Base-by-base conservation (phyloP, 1,140 invertebrate species). In the Ectropis grisescens region DNA sequence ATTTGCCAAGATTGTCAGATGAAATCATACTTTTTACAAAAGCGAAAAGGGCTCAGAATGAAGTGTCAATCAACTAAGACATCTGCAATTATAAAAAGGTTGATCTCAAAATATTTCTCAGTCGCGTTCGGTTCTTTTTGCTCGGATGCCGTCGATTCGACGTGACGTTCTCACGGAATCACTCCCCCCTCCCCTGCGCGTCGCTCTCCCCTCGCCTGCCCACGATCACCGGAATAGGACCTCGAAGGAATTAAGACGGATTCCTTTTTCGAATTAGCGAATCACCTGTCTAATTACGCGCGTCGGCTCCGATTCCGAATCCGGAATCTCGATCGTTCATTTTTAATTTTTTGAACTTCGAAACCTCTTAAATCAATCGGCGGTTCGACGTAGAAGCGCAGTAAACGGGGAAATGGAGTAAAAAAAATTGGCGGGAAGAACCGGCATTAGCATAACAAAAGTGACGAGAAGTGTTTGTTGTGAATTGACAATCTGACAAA, bases 111-210 rank as follows among this genome's bases (percentile, higher is more conserved):
- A 43, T 39, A 51, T 56, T 37, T n/a, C 30, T 41, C 56, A 44
- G 47, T 52, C 54, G 54, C 45, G 47, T 43, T 38, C 50, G 28
- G 34, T 38, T n/a, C 37, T 74, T 70, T 69, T 70, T 70, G 64
- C 39, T 24, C 61, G 61, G 49, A 69, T 74, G 51, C 67, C 71
- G 58, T 61, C 55, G 58, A 59, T 50, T 55, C 58, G 61, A 78
- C 72, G 72, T 78, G 72, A 74, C 54, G 61, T 78, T 78, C 72
- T 67, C 72, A 78, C 72, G 66, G 56, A 10, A n/a, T n/a, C n/a
- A n/a, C n/a, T n/a, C n/a, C n/a, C n/a, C n/a, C n/a, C n/a, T n/a
- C n/a, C n/a, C n/a, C n/a, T n/a, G n/a, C n/a, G n/a, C n/a, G n/a
- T 44, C 47, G 56, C 30, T 23, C 14, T n/a, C n/a, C n/a, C 29